These are phyloP conservation scores for Cheilosia pagana DNA, from an alignment of 2,888 invertebrate genomes.

Conservation along the genomic window DNA sequence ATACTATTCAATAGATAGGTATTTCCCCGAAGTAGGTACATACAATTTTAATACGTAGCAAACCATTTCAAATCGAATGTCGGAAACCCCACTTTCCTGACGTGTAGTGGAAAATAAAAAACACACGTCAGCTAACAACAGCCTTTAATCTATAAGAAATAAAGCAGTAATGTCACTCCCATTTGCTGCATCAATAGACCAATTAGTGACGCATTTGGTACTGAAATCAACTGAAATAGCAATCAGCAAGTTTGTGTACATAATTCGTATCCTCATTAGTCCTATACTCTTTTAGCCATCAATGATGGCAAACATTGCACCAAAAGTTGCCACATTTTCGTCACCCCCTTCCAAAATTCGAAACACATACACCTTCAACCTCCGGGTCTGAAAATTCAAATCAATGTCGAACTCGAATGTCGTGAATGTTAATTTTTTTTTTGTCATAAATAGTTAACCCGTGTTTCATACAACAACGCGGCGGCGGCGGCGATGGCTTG, in stretches of 20 bases:
- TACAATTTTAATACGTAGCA: no score
- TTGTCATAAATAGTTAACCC: slow-evolving; percentile 2
- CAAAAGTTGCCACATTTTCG: neutral
- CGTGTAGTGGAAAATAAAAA: no score
- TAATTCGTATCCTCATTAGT: neutral
- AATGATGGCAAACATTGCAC: neutral
- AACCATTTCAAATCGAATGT: no score
- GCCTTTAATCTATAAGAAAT: no score
- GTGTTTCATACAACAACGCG: neutral
- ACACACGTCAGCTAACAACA: no score
- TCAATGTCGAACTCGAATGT: slow-evolving; percentile 18
- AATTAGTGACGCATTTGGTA: neutral
- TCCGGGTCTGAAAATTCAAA: neutral
- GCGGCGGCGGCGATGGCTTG: slow-evolving; percentile 22
- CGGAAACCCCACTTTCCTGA: no score
- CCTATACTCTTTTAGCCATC: neutral
- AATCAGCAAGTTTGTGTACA: neutral
- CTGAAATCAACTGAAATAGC: neutral
- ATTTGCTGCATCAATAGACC: neutral
- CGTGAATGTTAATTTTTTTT: slow-evolving; percentile 44
- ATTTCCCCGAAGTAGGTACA: no score
- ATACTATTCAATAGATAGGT: no score
- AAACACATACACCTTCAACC: slow-evolving; percentile 4
- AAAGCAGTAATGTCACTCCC: neutral
- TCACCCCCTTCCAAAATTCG: slow-evolving; percentile 1